Base-by-base conservation (phyloP, 2,113 vertebrate genomes). In the Pandion haliaetus region DNA sequence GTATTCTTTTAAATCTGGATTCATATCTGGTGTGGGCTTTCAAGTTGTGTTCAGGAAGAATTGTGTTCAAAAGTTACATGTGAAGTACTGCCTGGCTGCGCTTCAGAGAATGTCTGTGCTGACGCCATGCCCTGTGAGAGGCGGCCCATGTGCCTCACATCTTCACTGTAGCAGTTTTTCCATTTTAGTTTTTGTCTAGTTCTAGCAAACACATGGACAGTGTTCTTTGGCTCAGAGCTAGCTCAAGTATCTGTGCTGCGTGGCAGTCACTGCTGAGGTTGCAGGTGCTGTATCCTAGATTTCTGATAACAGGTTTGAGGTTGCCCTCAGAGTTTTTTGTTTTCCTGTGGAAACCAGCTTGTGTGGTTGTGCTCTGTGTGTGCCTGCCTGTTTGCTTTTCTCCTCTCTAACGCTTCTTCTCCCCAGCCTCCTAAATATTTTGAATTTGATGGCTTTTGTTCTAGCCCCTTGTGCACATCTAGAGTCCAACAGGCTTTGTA, bases 211-310 rank as follows among this genome's bases (percentile, higher is more conserved):
- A 20, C 2, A 1, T 32, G n/a, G 59, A 5, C 28, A 23, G 28
- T 5, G 18, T 40, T 86, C 32, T 58, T 77, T 19, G 94, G 62
- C 45, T 88, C 20, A 8, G 42, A 19, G 2, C 34, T 31, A 20
- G 63, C 54, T 82, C 0, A 0, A 24, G 9, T 70, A 2, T 16
- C 55, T 69, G 54, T 49, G 42, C 34, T 80, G n/a, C 2, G 1
- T 20, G 55, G 12, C 78, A 42, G 50, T 61, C 17, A 4, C 55
- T 88, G 50, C 83, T 89, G 65, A 55, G 44, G 19, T 24, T 55
- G 84, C 65, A 23, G 14, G 50, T 4, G 1, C 47, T 54, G 29
- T 40, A 23, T 63, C 72, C 4, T 34, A 19, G 32, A 6, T 58
- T 69, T 77, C 71, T 36, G 32, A 0, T 79, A 40, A 58, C 36